Conservation (phyloP, 2,797 vertebrate genomes). For the Harpagifer antarcticus region DNA sequence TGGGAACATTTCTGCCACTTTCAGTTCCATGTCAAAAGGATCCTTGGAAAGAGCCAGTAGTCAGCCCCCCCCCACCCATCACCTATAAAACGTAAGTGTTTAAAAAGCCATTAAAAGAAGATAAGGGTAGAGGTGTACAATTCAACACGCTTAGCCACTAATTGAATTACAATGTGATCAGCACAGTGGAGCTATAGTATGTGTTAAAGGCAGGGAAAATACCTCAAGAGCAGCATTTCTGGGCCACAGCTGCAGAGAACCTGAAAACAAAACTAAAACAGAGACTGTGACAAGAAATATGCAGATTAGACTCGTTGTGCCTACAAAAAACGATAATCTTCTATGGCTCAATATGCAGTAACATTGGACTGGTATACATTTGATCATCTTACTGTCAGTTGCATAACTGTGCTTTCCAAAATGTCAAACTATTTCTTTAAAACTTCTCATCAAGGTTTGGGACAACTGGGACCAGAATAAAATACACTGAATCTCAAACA, state of each 20-base stretch:
- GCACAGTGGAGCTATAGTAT: conserved; percentile 2
- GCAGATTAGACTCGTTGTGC: neutral
- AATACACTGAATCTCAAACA: too few species aligned
- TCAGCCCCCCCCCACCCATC: conserved; percentile 65
- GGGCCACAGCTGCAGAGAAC: neutral
- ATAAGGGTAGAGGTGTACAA: conserved; percentile 62
- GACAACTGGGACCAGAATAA: too few species aligned
- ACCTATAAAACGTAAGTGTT: conserved; percentile 70
- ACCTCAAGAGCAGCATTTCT: neutral
- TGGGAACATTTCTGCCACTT: conserved; percentile 16
- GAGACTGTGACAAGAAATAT: neutral
- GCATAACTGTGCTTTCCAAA: too few species aligned
- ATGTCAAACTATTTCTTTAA: too few species aligned
- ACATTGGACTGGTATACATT: too few species aligned
- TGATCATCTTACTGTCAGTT: too few species aligned
- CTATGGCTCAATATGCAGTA: too few species aligned
- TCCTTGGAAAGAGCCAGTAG: conserved; percentile 59
- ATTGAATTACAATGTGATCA: conserved; percentile 28
- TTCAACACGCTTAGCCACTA: conserved; percentile 40
- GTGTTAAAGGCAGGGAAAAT: neutral
- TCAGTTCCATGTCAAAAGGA: conserved; percentile 31
- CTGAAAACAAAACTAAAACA: neutral
- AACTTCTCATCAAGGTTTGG: too few species aligned
- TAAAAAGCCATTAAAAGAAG: conserved; percentile 78
- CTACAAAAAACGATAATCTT: too few species aligned